Evolutionary conservation across 2,113 vertebrate genomes (phyloP), one percentile per base, ranked within the genome.

Genomic region (Tinamus guttatus): DNA sequence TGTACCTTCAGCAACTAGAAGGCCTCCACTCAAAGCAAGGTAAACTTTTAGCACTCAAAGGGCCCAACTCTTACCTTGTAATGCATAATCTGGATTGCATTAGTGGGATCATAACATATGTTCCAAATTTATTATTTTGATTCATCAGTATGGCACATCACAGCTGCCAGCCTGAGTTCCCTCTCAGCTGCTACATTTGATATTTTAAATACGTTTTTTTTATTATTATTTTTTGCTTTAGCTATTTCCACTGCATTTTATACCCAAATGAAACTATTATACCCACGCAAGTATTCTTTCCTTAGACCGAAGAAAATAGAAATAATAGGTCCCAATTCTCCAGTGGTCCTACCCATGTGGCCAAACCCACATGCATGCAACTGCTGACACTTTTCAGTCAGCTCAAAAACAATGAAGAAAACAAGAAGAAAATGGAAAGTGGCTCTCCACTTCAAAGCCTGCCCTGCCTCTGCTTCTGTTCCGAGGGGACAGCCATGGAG

Each of bases 121-220:
- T 28, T 91, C 78, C 90, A 40, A 64, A 91, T 93, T 90, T 90
- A 43, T 71, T 49, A 69, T 87, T 85, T 81, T 85, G 52, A 87
- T 94, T 96, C 92, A 86, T 93, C 93, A 93, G 30, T 62, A 88
- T n/a, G n/a, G 64, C 73, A 93, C 47, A 79, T 84, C 83, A 69
- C 43, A 92, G 85, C 83, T 94, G 94, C 58, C 90, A 92, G 78
- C 74, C 80, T 24, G 43, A 83, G n/a, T 41, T 92, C 85, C 30
- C 69, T 45, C 77, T 89, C 90, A 81, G 80, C 52, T 93, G 62
- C 67, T 84, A 45, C 43, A 79, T 81, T 87, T 94, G 88, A 95
- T 70, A 76, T 88, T 84, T 79, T 73, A 88, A 78, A 81, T 36
- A 2, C 15, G 40, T 71, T 21, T 52, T 77, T 81, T 91, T 83